Evolutionary conservation across 2,888 invertebrate genomes (phyloP).

Genomic region (Allacma fusca): DNA sequence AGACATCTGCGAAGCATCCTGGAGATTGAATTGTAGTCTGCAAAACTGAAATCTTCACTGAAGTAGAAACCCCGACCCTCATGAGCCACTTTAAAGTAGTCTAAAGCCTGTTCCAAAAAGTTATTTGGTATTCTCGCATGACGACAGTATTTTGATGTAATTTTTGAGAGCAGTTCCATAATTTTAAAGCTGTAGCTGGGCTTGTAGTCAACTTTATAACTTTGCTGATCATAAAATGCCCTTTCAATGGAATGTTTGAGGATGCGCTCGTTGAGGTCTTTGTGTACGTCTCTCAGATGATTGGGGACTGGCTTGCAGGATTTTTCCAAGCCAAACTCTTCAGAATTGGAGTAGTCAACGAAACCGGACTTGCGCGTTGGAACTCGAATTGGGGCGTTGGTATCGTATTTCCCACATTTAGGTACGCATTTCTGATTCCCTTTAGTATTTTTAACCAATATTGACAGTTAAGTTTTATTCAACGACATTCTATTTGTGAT

Average conservation of each 20-base stretch:
- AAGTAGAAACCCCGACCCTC: slow-evolving; percentile 44
- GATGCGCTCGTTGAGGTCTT: slow-evolving; percentile 28
- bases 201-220: slow-evolving; percentile 4
- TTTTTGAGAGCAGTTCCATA: slow-evolving; percentile 25
- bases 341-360: not conserved
- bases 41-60: slow-evolving; percentile 36
- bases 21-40: slow-evolving; percentile 36
- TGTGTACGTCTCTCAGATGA: slow-evolving; percentile 9
- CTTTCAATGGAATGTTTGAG: slow-evolving; percentile 25
- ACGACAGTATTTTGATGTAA: slow-evolving; percentile 22
- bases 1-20: slow-evolving; percentile 27
- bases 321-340: slow-evolving; percentile 2
- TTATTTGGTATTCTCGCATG: slow-evolving; percentile 37
- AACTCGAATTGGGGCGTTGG: not conserved
- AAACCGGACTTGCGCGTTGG: not conserved
- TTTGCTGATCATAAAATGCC: slow-evolving; percentile 28
- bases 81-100: slow-evolving; percentile 46
- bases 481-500: no score
- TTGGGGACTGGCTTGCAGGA: slow-evolving; percentile 22
- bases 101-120: slow-evolving; percentile 44
- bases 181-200: slow-evolving; percentile 23
- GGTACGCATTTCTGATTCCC: slow-evolving; percentile 21
- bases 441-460: no score
- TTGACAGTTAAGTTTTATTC: no score
- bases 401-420: not conserved